phyloP scores from a whole-genome alignment of 2,797 vertebrate species.

The Gambusia yucatana region DNA sequence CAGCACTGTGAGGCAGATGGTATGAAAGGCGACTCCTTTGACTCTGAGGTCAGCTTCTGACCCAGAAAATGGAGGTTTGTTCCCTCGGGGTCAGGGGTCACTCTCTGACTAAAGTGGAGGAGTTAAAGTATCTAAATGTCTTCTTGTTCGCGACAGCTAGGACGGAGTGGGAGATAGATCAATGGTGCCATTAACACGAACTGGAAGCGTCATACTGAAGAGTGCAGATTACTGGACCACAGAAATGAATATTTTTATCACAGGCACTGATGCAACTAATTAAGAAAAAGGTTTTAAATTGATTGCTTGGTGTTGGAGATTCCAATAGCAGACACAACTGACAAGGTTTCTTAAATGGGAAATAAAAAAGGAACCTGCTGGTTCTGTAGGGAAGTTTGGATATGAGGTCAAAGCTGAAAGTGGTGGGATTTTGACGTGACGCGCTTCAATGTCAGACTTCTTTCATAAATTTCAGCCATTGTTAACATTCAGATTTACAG shows the following conservation, averaged over 20 bases:
- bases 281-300: neutral
- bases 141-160: neutral
- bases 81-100: neutral
- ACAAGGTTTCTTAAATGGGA: neutral
- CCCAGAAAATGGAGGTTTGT: neutral
- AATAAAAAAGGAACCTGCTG: neutral
- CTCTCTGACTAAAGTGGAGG: neutral
- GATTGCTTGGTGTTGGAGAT: neutral
- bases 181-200: neutral
- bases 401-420: too few species aligned
- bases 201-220: neutral
- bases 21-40: neutral
- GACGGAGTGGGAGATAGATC: neutral
- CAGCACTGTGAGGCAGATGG: neutral
- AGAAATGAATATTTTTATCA: neutral
- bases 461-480: too few species aligned
- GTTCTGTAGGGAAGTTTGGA: too few species aligned
- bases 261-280: neutral
- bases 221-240: neutral
- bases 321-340: neutral
- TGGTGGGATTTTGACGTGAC: too few species aligned
- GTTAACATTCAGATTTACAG: too few species aligned
- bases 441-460: too few species aligned
- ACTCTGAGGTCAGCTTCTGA: conserved; percentile 1
- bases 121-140: conserved; percentile 1